These are phyloP conservation scores for Octopus bimaculoides DNA, from an alignment of 1,140 invertebrate genomes.

Conservation along the genomic window DNA sequence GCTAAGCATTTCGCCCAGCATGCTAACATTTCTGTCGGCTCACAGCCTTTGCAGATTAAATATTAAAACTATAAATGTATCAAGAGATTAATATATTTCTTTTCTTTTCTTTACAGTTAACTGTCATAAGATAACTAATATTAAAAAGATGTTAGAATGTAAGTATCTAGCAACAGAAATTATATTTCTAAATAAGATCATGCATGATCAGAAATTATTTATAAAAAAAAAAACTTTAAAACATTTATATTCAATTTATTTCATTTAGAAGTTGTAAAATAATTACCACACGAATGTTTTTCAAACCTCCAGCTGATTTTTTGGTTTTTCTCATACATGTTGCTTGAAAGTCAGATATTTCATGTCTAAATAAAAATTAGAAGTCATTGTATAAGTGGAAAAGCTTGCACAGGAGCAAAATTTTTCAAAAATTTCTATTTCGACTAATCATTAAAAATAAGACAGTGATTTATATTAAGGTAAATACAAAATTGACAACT, in stretches of 20 bases:
- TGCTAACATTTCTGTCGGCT: no score
- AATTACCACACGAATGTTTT: constrained; percentile 33
- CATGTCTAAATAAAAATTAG: constrained; percentile 28
- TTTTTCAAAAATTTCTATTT: not conserved
- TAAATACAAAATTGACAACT: no score
- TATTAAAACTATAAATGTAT: no score
- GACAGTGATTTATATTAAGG: not conserved
- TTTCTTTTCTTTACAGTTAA: no score
- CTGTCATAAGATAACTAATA: no score
- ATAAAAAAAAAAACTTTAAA: not conserved
- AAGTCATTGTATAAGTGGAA: not conserved
- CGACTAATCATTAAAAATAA: not conserved
- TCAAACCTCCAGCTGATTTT: constrained; percentile 29
- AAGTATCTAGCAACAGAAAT: no score
- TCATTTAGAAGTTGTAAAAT: not conserved
- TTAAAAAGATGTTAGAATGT: no score
- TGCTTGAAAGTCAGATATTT: constrained; percentile 41
- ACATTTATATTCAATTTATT: not conserved
- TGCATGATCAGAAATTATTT: not conserved
- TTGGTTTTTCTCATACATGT: constrained; percentile 26
- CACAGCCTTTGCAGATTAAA: no score
- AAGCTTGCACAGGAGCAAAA: not conserved
- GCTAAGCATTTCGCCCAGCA: no score
- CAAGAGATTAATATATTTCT: no score
- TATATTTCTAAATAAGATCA: no score